These are phyloP conservation scores for Otolemur garnettii DNA, from an alignment of 2,113 vertebrate species.

Conservation along the genomic window DNA sequence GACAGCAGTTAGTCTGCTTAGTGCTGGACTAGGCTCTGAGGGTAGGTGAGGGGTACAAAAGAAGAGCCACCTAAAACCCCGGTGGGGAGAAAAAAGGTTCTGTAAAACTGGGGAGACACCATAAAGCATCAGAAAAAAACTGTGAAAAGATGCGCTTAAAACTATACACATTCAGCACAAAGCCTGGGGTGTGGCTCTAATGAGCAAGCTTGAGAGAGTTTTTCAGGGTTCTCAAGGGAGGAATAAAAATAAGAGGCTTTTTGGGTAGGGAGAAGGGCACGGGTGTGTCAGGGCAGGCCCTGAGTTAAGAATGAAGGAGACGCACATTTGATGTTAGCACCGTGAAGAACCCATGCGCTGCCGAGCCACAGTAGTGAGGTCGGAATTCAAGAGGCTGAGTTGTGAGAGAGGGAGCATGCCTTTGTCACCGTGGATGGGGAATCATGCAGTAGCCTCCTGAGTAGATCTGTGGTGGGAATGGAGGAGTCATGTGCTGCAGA, in stretches of 20 bases:
- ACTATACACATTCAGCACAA: background rate
- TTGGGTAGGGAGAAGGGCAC: background rate
- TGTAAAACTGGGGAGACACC: background rate
- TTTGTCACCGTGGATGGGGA: background rate
- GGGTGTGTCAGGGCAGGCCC: background rate
- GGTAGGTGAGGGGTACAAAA: too few species aligned
- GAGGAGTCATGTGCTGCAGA: accelerated
- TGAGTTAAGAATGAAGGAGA: background rate
- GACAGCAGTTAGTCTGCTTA: too few species aligned
- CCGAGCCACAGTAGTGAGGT: background rate
- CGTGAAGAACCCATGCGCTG: accelerated
- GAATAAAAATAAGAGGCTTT: background rate
- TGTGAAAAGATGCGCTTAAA: background rate
- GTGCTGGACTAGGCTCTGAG: background rate
- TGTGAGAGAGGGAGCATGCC: accelerated
- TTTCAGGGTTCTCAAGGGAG: background rate
- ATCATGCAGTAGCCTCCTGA: accelerated
- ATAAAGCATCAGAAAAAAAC: background rate
- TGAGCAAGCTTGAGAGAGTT: background rate
- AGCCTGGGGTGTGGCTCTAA: background rate
- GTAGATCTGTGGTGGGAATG: accelerated
- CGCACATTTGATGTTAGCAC: accelerated
- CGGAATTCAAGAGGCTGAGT: background rate
- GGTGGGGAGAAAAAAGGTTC: background rate
- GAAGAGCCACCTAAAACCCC: background rate